Conservation (phyloP, 1,140 invertebrate species). For the Scaptodrosophila lebanonensis region DNA sequence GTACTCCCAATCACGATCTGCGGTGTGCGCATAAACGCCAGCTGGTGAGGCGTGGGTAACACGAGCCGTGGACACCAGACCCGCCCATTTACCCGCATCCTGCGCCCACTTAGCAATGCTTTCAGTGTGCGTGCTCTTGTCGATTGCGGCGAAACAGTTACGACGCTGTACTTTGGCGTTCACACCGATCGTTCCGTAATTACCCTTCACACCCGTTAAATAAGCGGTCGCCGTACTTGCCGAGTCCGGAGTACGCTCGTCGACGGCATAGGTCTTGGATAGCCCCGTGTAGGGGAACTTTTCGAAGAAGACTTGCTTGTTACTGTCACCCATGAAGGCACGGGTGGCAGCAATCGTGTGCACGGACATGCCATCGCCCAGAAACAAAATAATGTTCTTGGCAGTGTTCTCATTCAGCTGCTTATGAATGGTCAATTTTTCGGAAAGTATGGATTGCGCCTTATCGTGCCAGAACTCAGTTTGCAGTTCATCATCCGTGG, state of each 20-base stretch:
- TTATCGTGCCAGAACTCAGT: no score
- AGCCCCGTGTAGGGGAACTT: slow-evolving; percentile 86
- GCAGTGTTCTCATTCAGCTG: slow-evolving; percentile 77
- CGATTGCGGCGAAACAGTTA: slow-evolving; percentile 80
- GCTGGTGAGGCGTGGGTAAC: slow-evolving; percentile 89
- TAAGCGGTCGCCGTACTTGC: slow-evolving; percentile 87
- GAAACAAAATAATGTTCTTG: slow-evolving; percentile 87
- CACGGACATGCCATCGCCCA: slow-evolving; percentile 90
- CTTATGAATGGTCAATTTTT: slow-evolving; percentile 46
- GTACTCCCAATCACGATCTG: slow-evolving; percentile 87
- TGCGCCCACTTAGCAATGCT: slow-evolving; percentile 86
- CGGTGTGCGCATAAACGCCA: slow-evolving; percentile 84
- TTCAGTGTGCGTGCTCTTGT: slow-evolving; percentile 80
- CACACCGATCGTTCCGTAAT: slow-evolving; percentile 87
- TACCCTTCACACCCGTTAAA: slow-evolving; percentile 90
- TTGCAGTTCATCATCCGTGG: no score
- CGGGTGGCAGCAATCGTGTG: slow-evolving; percentile 85
- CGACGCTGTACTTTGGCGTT: slow-evolving; percentile 81
- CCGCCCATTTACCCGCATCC: slow-evolving; percentile 84
- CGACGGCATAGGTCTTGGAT: slow-evolving; percentile 90
- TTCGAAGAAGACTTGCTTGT: slow-evolving; percentile 84
- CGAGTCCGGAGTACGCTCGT: slow-evolving; percentile 89
- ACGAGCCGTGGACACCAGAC: slow-evolving; percentile 87
- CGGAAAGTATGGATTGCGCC: no score
- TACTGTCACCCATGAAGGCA: slow-evolving; percentile 82